These are phyloP conservation scores for Vanacampus margaritifer DNA, from an alignment of 2,113 vertebrate species.

Conservation along the genomic window DNA sequence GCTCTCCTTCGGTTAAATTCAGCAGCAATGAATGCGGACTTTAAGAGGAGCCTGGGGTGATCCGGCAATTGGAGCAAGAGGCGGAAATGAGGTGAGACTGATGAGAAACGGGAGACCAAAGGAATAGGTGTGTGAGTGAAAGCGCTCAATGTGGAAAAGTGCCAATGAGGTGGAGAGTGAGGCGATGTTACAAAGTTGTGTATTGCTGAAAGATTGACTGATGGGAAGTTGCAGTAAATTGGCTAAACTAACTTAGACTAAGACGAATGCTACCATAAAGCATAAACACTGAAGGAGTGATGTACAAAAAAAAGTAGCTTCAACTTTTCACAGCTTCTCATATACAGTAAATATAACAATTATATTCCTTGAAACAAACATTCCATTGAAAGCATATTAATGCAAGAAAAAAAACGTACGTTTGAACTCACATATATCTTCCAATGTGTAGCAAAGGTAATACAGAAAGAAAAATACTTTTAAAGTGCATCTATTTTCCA, in stretches of 20 bases:
- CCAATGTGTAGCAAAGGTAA: not conserved
- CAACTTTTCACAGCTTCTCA: not conserved
- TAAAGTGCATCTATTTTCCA: too few relatives aligned
- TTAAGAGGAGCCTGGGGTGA: constrained; percentile 51
- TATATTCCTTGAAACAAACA: not conserved
- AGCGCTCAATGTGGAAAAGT: constrained; percentile 56
- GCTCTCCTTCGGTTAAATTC: constrained; percentile 45
- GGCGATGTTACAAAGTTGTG: constrained; percentile 45
- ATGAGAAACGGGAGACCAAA: constrained; percentile 51
- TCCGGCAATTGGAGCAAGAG: constrained; percentile 43
- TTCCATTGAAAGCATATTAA: not conserved
- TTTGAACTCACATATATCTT: not conserved
- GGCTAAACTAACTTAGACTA: constrained; percentile 30
- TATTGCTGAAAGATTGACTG: constrained; percentile 40
- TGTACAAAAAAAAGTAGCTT: not conserved
- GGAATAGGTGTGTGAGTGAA: constrained; percentile 48
- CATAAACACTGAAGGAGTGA: constrained; percentile 41
- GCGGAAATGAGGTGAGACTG: constrained; percentile 43
- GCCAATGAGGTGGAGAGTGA: constrained; percentile 36
- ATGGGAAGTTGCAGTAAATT: constrained; percentile 9
- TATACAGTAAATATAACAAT: not conserved
- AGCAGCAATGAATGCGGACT: constrained; percentile 46
- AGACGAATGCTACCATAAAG: constrained; percentile 27
- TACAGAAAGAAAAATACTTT: too few relatives aligned
- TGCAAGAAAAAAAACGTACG: not conserved